A percentile compares a stretch with the other conserved stretches of the same genome.
Conservation (phyloP, 2,888 invertebrate genomes). For the Agrenia bidenticulata region DNA sequence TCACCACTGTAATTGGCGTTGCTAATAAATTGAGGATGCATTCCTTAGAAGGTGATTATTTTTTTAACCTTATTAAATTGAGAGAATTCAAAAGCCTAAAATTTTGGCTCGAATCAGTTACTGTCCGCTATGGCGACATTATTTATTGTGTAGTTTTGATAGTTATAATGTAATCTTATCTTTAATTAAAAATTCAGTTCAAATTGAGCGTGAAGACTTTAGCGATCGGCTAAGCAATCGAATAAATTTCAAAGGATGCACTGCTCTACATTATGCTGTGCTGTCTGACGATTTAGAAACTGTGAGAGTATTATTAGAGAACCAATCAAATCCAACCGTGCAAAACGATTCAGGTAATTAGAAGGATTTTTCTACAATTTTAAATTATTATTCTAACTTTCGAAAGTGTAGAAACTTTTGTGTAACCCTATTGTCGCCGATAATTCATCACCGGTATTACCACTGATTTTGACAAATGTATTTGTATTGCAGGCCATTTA, state of each 20-base stretch:
- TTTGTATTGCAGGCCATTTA: conserved; percentile 60
- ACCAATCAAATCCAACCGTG: conserved; percentile 71
- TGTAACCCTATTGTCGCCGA: too few relatives aligned
- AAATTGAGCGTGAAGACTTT: conserved; percentile 73
- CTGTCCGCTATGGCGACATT: too few relatives aligned
- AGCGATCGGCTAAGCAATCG: conserved; percentile 64
- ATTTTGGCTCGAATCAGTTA: too few relatives aligned
- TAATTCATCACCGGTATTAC: too few relatives aligned
- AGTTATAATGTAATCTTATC: conserved; percentile 4
- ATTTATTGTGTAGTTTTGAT: too few relatives aligned
- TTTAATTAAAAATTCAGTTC: conserved; percentile 56
- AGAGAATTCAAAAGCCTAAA: not conserved
- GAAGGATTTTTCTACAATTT: too few relatives aligned
- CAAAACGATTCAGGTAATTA: conserved; percentile 71
- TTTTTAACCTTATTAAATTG: not conserved
- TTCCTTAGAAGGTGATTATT: conserved; percentile 71
- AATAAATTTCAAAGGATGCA: conserved; percentile 80
- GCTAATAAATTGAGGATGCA: conserved; percentile 69
- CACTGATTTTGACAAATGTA: not conserved
- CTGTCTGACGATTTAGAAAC: conserved; percentile 68
- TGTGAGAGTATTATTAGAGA: conserved; percentile 67
- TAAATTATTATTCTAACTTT: too few relatives aligned
- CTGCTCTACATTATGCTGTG: conserved; percentile 85
- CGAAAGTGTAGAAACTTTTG: too few relatives aligned
- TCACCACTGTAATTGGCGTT: conserved; percentile 68